Base-by-base conservation (phyloP, 2,797 vertebrate species). In the Gambelia wislizenii region DNA sequence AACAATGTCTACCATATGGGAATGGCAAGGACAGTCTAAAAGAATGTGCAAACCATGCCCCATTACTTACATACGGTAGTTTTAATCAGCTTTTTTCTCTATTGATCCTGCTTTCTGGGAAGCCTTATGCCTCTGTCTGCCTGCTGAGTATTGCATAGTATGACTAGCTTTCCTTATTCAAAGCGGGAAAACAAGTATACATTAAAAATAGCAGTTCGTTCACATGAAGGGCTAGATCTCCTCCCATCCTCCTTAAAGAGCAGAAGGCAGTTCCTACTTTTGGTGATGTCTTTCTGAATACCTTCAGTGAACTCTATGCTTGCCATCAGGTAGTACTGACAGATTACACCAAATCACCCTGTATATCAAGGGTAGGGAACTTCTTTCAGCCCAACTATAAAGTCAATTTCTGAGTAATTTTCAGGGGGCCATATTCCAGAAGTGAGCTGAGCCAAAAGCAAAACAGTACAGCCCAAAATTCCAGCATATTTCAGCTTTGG, bases 1-100 rank as follows among this genome's bases (percentile, higher is more conserved):
- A 94, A 89, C 76, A 91, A 87, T 39, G 1, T 22, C 77, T 83
- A 89, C 76, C 89, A 84, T 69, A 94, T 3, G 77, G 89, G 79
- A 10, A 84, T 0, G 0, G 70, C 64, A 30, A n/a, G 88, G 33
- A 44, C 39, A 87, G 90, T 61, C 47, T 87, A 75, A 89, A 78
- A 72, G 81, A 86, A 87, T 0, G 0, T 54, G 79, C 70, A 75
- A 10, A 86, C 75, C 0, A 0, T 67, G 90, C 39, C 78, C 91
- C 69, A 13, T 1, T 3, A 44, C 88, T 9, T 30, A 44, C 27
- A 27, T 9, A n/a, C n/a, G n/a, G n/a, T n/a, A 33, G 87, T 0
- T 0, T 5, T 0, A 49, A 91, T 91, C 9, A 1, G 88, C 85
- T 84, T 72, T 91, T 42, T 70, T 4, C 1, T 2, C 42, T 87